Conservation (phyloP, 2,113 vertebrate species). For the Bubo scandiacus region DNA sequence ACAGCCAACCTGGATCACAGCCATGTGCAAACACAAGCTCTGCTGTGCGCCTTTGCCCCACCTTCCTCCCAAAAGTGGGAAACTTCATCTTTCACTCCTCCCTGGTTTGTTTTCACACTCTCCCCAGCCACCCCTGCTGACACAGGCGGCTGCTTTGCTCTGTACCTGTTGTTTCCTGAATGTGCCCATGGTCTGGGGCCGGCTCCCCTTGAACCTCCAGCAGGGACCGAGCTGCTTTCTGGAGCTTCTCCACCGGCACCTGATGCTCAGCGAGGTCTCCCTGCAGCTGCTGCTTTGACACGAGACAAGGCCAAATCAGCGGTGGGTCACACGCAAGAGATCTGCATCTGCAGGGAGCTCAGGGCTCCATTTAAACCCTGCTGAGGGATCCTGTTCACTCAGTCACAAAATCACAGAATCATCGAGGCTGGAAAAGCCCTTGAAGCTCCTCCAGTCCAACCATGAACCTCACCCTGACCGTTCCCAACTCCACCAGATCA, state of each 20-base stretch:
- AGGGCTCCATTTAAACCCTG: neutral
- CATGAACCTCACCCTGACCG: too few relatives aligned
- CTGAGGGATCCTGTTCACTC: neutral
- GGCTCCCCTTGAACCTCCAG: slow-evolving; percentile 85
- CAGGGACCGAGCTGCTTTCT: slow-evolving; percentile 83
- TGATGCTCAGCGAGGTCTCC: slow-evolving; percentile 90
- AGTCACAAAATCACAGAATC: neutral
- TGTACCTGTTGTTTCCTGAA: slow-evolving; percentile 86
- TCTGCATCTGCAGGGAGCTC: fast-evolving
- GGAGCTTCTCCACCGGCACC: slow-evolving; percentile 92
- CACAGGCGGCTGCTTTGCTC: neutral
- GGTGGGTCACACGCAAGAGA: neutral
- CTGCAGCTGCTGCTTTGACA: slow-evolving; percentile 82
- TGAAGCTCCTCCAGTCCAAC: too few relatives aligned
- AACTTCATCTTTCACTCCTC: neutral
- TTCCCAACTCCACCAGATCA: too few relatives aligned
- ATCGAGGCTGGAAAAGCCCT: too few relatives aligned
- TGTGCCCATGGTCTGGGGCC: slow-evolving; percentile 74
- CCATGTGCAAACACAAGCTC: neutral
- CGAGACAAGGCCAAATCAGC: neutral
- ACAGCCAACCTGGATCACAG: fast-evolving
- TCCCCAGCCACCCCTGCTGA: neutral
- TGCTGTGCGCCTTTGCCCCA: fast-evolving
- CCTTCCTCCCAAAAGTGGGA: too few relatives aligned
- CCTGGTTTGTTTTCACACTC: neutral